Conservation (phyloP, 1,140 invertebrate species). For the Helicoverpa zea region DNA sequence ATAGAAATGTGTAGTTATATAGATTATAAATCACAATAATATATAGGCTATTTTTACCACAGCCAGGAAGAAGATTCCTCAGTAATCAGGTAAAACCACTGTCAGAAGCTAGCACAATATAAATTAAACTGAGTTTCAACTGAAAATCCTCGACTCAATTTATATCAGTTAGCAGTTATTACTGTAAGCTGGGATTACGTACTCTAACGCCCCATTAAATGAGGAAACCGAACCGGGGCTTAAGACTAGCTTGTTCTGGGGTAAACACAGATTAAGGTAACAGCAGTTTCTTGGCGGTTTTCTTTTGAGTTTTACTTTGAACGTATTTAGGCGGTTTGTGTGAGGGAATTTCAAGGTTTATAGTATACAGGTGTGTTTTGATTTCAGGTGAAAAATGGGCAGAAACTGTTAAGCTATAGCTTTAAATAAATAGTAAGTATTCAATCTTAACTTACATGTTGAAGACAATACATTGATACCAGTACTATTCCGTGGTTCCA, state of each 20-base stretch:
- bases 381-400: too few relatives aligned
- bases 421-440: too few relatives aligned
- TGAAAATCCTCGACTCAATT: slow-evolving; percentile 29
- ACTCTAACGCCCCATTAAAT: slow-evolving; percentile 23
- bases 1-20: too few relatives aligned
- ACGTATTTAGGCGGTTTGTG: background rate
- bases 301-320: background rate
- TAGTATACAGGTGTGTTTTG: too few relatives aligned
- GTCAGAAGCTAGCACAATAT: background rate
- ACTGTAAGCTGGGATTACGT: slow-evolving; percentile 32
- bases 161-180: slow-evolving; percentile 42
- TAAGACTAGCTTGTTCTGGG: slow-evolving; percentile 25
- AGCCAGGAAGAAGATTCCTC: too few relatives aligned
- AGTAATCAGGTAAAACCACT: too few relatives aligned
- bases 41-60: too few relatives aligned
- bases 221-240: slow-evolving; percentile 5
- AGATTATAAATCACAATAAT: too few relatives aligned
- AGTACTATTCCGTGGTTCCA: too few relatives aligned
- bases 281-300: background rate
- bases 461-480: too few relatives aligned
- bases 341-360: background rate
- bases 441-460: too few relatives aligned
- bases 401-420: too few relatives aligned
- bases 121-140: slow-evolving; percentile 13
- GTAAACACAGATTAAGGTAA: slow-evolving; percentile 30